Conservation (phyloP, 2,113 vertebrate genomes). For the Xyliphius kryptos region DNA sequence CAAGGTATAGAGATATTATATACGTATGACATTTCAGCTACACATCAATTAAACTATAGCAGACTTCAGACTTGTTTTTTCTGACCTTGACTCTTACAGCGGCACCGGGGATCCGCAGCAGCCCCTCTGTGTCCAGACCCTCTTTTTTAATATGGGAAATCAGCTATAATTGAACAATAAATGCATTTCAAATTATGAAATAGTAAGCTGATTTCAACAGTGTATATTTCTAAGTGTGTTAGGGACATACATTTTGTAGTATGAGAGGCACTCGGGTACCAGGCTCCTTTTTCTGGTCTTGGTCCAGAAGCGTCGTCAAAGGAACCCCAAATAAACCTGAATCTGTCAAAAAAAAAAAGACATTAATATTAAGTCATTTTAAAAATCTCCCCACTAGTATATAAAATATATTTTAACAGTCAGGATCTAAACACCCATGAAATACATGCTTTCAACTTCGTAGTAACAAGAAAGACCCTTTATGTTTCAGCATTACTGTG, state of each 20-base stretch:
- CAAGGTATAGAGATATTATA: too few relatives aligned
- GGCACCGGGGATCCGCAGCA: constrained; percentile 87
- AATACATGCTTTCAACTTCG: too few relatives aligned
- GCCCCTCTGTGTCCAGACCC: constrained; percentile 86
- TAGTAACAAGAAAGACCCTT: too few relatives aligned
- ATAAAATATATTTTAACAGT: too few relatives aligned
- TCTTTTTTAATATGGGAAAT: constrained; percentile 83
- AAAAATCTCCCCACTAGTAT: too few relatives aligned
- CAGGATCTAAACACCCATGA: too few relatives aligned
- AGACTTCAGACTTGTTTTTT: neutral
- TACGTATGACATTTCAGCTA: neutral
- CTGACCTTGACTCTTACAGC: constrained; percentile 83
- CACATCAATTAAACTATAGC: too few relatives aligned
- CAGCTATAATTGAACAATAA: constrained; percentile 61
- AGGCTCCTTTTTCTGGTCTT: constrained; percentile 78
- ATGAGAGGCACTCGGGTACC: constrained; percentile 84
- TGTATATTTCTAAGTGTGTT: neutral
- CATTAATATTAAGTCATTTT: too few relatives aligned
- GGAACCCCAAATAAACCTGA: constrained; percentile 85
- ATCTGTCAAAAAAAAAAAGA: constrained; percentile 68
- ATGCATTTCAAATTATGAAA: neutral
- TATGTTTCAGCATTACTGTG: too few relatives aligned
- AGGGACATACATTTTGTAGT: constrained; percentile 76
- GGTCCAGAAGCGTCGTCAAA: constrained; percentile 78
- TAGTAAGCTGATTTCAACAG: neutral